Conservation (phyloP, 1,140 invertebrate genomes). For the Rhagoletis zephyria region DNA sequence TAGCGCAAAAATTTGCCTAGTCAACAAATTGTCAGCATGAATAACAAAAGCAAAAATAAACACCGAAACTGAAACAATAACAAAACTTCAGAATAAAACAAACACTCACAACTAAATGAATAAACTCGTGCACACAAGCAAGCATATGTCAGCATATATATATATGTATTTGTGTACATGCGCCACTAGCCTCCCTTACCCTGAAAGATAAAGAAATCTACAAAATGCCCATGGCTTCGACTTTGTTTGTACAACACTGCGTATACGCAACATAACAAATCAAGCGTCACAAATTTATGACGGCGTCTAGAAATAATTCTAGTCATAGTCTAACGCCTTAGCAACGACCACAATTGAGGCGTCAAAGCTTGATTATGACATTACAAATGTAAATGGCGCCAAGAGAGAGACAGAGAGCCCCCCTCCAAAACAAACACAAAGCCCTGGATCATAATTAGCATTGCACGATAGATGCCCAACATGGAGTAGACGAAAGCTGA, state of each 20-base stretch:
- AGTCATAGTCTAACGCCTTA: background rate
- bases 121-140: background rate
- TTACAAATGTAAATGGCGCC: background rate
- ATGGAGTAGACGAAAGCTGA: too few relatives aligned
- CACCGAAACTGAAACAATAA: slow-evolving; percentile 1
- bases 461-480: too few relatives aligned
- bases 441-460: too few relatives aligned
- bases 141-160: background rate
- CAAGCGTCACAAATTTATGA: slow-evolving; percentile 20
- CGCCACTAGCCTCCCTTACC: background rate
- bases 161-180: too few relatives aligned
- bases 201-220: background rate
- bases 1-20: slow-evolving; percentile 45
- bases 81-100: background rate
- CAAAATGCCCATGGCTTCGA: background rate
- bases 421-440: too few relatives aligned
- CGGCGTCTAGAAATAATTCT: background rate
- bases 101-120: background rate
- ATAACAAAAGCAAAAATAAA: slow-evolving; percentile 30
- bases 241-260: background rate
- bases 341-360: slow-evolving; percentile 22
- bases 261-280: slow-evolving; percentile 36
- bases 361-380: slow-evolving; percentile 27
- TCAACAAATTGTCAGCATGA: slow-evolving; percentile 40
- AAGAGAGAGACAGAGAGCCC: background rate